Conservation (phyloP, 2,888 invertebrate species). For the Dryobotodes eremita region DNA sequence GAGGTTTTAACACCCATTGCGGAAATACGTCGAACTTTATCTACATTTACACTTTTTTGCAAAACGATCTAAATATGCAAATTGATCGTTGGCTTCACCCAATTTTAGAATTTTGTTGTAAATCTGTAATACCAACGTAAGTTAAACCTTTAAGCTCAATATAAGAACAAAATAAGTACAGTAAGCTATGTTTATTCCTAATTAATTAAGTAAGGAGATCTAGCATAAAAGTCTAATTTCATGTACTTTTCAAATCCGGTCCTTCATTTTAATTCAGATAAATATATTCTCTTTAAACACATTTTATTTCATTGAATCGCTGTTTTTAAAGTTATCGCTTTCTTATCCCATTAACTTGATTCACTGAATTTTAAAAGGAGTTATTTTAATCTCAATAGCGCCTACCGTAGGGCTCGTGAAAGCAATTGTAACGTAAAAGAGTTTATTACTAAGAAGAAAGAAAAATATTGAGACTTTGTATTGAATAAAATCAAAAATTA, state of each 20-base stretch:
- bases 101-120: neutral
- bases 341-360: conserved; percentile 9
- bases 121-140: too few relatives aligned
- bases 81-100: neutral
- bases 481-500: neutral
- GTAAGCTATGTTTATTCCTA: neutral
- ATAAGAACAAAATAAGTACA: neutral
- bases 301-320: conserved; percentile 7
- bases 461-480: too few relatives aligned
- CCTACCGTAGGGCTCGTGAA: too few relatives aligned
- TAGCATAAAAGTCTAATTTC: neutral
- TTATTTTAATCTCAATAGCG: neutral
- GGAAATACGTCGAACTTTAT: neutral
- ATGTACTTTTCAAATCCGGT: neutral
- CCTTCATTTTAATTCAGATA: conserved; percentile 57
- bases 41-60: neutral
- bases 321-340: conserved; percentile 1
- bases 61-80: neutral
- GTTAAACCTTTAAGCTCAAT: neutral
- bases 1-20: neutral
- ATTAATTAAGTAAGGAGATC: neutral
- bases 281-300: conserved; percentile 37
- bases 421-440: neutral
- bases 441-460: neutral
- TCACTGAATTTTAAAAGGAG: conserved; percentile 4